These are phyloP conservation scores for Rhineura floridana DNA, from an alignment of 2,113 vertebrate genomes.

Conservation along the genomic window DNA sequence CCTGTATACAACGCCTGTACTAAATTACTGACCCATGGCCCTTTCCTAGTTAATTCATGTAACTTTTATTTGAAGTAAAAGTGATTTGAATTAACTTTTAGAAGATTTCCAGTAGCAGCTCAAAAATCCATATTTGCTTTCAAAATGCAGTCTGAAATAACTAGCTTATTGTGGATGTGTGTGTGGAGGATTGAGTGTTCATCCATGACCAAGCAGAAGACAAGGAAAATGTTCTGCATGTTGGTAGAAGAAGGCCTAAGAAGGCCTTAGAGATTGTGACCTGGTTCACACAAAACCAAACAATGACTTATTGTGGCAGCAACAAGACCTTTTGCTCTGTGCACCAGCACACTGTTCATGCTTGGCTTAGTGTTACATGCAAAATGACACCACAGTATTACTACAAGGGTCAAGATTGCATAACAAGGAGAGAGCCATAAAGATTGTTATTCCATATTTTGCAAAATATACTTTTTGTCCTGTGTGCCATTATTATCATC, in stretches of 20 bases:
- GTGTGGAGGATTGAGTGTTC: background rate
- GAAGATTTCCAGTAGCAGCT: background rate
- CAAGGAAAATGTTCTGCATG: background rate
- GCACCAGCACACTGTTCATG: too few relatives aligned
- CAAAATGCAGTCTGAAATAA: background rate
- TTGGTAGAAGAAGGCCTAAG: background rate
- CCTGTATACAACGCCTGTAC: too few relatives aligned
- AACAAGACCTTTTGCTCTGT: too few relatives aligned
- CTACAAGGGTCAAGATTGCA: background rate
- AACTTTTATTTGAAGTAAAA: too few relatives aligned
- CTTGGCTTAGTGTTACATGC: too few relatives aligned
- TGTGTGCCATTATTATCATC: too few relatives aligned
- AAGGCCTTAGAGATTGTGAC: background rate
- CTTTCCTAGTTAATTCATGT: too few relatives aligned
- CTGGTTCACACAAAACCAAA: too few relatives aligned
- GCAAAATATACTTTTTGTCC: background rate
- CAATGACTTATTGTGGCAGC: too few relatives aligned
- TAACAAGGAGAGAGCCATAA: background rate
- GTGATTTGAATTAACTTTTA: background rate
- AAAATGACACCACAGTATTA: background rate
- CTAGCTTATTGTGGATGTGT: background rate
- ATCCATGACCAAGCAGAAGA: background rate
- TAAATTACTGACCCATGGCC: too few relatives aligned
- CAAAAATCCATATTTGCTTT: background rate
- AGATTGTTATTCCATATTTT: background rate